A percentile compares a stretch with the other conserved stretches of the same genome.
phyloP scores from a whole-genome alignment of 2,113 vertebrate genomes.

The Alouatta palliata region DNA sequence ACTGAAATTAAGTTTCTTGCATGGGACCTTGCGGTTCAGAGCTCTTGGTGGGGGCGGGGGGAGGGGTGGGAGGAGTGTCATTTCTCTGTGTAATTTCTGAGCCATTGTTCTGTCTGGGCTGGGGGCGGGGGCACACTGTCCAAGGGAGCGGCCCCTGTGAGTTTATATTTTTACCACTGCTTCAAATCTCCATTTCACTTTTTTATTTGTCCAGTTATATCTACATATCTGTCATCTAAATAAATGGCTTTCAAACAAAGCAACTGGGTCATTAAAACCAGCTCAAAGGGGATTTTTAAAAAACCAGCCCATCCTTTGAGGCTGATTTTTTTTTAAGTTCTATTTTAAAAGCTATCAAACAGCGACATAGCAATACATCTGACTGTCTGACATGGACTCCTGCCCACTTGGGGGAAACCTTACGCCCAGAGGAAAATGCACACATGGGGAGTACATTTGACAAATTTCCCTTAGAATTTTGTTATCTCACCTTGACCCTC shows the following conservation, averaged over 20 bases:
- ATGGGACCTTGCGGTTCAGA: slow-evolving; percentile 58
- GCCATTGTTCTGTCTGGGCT: slow-evolving; percentile 76
- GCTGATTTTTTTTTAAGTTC: neutral
- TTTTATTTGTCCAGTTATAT: slow-evolving; percentile 78
- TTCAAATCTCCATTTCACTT: slow-evolving; percentile 67
- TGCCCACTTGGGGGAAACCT: neutral
- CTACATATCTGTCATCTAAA: slow-evolving; percentile 63
- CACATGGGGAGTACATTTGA: neutral
- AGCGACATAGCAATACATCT: neutral
- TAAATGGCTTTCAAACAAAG: slow-evolving; percentile 80
- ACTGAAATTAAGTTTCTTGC: slow-evolving; percentile 53
- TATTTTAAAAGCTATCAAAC: neutral
- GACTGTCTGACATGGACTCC: neutral
- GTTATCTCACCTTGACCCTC: neutral
- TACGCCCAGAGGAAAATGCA: neutral
- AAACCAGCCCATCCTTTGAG: neutral
- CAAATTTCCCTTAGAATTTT: neutral
- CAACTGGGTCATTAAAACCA: slow-evolving; percentile 77
- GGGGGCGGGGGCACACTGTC: slow-evolving; percentile 52
- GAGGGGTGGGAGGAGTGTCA: slow-evolving; percentile 8
- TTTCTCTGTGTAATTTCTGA: slow-evolving; percentile 78
- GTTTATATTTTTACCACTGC: slow-evolving; percentile 81
- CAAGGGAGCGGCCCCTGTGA: slow-evolving; percentile 69
- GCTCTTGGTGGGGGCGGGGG: neutral
- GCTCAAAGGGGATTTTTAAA: neutral